A percentile compares a stretch with the other conserved stretches of the same genome.
Evolutionary conservation across 2,888 invertebrate species (phyloP).

Genomic region (Rhingia rostrata): DNA sequence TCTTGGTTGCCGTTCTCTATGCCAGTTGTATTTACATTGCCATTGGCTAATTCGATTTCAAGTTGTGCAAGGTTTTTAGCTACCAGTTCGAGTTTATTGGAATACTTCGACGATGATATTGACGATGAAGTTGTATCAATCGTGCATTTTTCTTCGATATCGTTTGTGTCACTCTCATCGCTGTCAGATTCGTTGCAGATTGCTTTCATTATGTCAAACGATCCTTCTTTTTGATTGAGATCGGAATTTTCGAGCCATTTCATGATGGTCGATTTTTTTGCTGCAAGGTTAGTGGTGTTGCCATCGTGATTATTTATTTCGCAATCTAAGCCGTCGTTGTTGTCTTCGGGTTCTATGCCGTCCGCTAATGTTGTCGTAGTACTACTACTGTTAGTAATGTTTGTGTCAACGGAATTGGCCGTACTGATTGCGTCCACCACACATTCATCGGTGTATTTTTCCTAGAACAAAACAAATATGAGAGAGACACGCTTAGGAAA

Average conservation of each 20-base stretch:
- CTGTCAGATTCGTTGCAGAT: constrained; percentile 80
- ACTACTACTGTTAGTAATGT: constrained; percentile 45
- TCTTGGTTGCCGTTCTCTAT: constrained; percentile 47
- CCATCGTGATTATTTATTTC: constrained; percentile 44
- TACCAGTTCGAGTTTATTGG: constrained; percentile 75
- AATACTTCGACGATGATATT: constrained; percentile 70
- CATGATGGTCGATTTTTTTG: constrained; percentile 78
- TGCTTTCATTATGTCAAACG: constrained; percentile 81
- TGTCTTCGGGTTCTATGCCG: constrained; percentile 50
- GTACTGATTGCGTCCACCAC: constrained; percentile 52
- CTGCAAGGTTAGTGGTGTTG: constrained; percentile 41
- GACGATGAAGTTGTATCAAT: constrained; percentile 40
- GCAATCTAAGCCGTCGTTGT: constrained; percentile 41
- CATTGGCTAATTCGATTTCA: constrained; percentile 75
- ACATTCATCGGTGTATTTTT: constrained; percentile 52
- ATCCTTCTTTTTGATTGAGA: constrained; percentile 80
- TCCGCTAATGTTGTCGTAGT: constrained; percentile 54
- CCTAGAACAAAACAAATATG: constrained; percentile 42
- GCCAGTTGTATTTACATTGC: constrained; percentile 47
- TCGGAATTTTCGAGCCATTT: constrained; percentile 82
- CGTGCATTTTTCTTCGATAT: constrained; percentile 67
- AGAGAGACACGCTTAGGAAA: no score
- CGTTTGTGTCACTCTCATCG: constrained; percentile 77
- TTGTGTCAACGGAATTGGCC: constrained; percentile 45
- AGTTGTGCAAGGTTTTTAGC: constrained; percentile 75